Evolutionary conservation across 2,888 invertebrate species (phyloP).

Genomic region (Eupithecia dodoneata): DNA sequence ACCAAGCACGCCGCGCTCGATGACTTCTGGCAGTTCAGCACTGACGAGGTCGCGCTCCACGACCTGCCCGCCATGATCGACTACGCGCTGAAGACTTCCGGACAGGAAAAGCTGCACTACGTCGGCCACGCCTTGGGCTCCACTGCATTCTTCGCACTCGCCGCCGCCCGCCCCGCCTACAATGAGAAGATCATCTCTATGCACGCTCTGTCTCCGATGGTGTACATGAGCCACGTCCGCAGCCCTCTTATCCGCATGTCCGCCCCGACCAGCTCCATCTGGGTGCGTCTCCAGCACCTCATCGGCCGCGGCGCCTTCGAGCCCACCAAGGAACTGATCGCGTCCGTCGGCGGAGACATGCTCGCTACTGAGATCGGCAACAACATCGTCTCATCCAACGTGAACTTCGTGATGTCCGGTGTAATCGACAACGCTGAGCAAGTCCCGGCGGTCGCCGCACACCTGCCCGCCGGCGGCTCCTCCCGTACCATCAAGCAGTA

Average conservation of each 20-base stretch:
- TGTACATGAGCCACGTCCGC: constrained; percentile 72
- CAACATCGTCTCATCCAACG: constrained; percentile 83
- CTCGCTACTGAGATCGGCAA: constrained; percentile 66
- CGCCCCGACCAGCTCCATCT: constrained; percentile 64
- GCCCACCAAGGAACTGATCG: constrained; percentile 61
- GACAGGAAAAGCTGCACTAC: constrained; percentile 68
- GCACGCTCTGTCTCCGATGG: constrained; percentile 76
- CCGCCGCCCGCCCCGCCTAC: constrained; percentile 66
- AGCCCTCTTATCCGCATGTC: constrained; percentile 76
- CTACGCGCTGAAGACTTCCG: constrained; percentile 62
- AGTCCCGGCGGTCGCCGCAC: constrained; percentile 81
- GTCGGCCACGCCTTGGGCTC: constrained; percentile 71
- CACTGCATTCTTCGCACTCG: constrained; percentile 70
- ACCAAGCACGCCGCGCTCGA: constrained; percentile 66
- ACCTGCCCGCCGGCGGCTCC: constrained; percentile 84
- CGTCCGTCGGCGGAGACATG: constrained; percentile 67
- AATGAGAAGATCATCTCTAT: constrained; percentile 71
- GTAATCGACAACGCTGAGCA: constrained; percentile 81
- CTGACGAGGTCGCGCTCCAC: constrained; percentile 73
- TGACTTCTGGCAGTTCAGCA: constrained; percentile 78
- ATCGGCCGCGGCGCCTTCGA: constrained; percentile 67
- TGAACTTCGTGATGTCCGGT: constrained; percentile 86
- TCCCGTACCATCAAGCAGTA: constrained; percentile 82
- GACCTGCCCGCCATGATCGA: constrained; percentile 79
- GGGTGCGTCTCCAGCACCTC: constrained; percentile 53